A percentile compares a stretch with the other conserved stretches of the same genome.
phyloP scores from a whole-genome alignment of 35 echinoderm and acorn worm genomes.

The Apostichopus japonicus region DNA sequence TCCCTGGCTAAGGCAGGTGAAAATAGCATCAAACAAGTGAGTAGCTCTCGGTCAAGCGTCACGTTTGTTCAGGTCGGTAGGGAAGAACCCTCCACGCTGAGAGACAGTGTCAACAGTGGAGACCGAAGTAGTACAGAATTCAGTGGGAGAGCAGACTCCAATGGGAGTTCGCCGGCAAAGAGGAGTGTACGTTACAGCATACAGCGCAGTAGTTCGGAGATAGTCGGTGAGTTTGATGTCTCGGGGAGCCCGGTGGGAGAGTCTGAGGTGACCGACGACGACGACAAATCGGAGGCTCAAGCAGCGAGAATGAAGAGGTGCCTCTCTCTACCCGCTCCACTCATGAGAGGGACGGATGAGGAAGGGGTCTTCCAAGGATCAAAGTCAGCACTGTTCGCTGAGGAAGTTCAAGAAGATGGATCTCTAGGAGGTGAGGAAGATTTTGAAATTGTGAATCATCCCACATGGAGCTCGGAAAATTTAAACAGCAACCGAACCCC shows the following conservation, averaged over 20 bases:
- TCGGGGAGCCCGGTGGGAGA: not conserved
- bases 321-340: not conserved
- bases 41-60: not conserved
- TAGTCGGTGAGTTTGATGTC: not conserved
- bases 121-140: conserved; percentile 11
- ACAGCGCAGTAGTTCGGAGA: not conserved
- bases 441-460: conserved; percentile 7
- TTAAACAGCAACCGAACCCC: conserved; percentile 30
- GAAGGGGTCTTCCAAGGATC: conserved; percentile 40
- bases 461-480: conserved; percentile 26
- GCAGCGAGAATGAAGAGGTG: not conserved
- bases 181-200: not conserved
- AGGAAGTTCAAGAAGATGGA: conserved; percentile 1
- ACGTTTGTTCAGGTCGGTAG: not conserved
- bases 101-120: not conserved
- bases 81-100: not conserved
- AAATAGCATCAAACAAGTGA: not conserved
- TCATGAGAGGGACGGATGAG: not conserved
- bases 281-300: not conserved
- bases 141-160: not conserved
- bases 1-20: not conserved
- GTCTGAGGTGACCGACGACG: not conserved
- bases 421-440: conserved; percentile 9
- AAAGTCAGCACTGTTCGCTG: not conserved
- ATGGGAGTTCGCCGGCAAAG: not conserved